Evolutionary conservation across 2,797 vertebrate genomes (phyloP).

Genomic region (Eospalax fontanierii): DNA sequence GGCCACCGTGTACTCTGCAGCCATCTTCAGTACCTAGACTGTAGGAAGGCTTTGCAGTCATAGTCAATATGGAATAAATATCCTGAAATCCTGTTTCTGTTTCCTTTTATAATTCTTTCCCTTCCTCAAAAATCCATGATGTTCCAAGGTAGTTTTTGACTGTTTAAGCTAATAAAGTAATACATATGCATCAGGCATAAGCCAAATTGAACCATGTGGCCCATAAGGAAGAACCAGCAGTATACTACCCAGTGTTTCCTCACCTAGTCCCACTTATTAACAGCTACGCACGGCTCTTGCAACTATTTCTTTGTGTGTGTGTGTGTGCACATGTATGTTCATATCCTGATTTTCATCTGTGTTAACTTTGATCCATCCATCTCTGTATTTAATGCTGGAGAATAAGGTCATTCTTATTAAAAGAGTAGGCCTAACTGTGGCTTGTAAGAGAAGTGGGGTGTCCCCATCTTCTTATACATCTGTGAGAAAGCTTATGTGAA

Average conservation of each 20-base stretch:
- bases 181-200: not conserved
- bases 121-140: constrained; percentile 15
- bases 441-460: not conserved
- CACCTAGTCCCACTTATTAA: not conserved
- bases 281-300: not conserved
- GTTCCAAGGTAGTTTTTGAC: constrained; percentile 58
- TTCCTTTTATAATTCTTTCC: constrained; percentile 65
- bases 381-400: not conserved
- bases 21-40: constrained; percentile 67
- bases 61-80: constrained; percentile 1
- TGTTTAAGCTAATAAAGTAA: constrained; percentile 50
- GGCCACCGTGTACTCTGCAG: constrained; percentile 79
- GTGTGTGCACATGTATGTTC: no score
- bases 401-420: not conserved
- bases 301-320: not conserved
- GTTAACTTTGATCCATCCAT: not conserved
- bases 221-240: not conserved
- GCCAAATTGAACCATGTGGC: not conserved
- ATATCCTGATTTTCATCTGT: not conserved
- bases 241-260: not conserved
- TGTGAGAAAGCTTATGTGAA: not conserved
- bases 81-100: constrained; percentile 55
- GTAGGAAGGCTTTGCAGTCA: constrained; percentile 66
- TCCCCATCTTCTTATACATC: not conserved
- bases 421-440: not conserved